Conservation (phyloP, 1,140 invertebrate genomes). For the Littorina saxatilis region DNA sequence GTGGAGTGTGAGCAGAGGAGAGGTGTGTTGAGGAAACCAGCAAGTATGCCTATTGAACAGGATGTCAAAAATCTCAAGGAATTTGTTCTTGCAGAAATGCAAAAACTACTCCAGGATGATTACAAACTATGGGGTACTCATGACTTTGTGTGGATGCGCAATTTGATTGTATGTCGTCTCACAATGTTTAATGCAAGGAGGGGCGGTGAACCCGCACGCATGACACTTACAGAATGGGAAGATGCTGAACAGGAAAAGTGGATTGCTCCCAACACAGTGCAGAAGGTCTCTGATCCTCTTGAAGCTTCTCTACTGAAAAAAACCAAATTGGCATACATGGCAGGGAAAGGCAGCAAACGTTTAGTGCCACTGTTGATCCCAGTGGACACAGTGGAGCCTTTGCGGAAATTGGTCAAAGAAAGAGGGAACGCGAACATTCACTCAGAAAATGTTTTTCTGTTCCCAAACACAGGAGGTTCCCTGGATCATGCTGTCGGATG, state of each 20-base stretch:
- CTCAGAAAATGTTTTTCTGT: conserved; percentile 34
- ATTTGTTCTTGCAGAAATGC: conserved; percentile 33
- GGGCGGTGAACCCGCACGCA: conserved; percentile 46
- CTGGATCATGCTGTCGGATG: conserved; percentile 43
- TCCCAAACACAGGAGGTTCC: conserved; percentile 42
- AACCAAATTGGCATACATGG: conserved; percentile 41
- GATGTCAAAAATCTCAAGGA: too few relatives aligned
- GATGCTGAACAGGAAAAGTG: conserved; percentile 45
- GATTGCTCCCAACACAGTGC: conserved; percentile 28
- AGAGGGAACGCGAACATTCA: conserved; percentile 27
- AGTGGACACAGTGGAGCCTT: conserved; percentile 37
- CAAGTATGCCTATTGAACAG: too few relatives aligned
- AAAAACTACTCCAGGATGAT: conserved; percentile 9
- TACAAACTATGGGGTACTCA: conserved; percentile 28
- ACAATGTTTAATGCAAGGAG: conserved; percentile 50
- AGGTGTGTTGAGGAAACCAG: too few relatives aligned
- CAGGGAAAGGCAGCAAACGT: conserved; percentile 38
- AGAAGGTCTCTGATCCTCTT: conserved; percentile 32
- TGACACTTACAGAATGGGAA: conserved; percentile 42
- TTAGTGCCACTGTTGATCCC: conserved; percentile 44
- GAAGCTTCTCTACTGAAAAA: conserved; percentile 34
- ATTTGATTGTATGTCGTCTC: conserved; percentile 45
- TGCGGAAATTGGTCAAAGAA: conserved; percentile 32
- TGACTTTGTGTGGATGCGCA: conserved; percentile 31
- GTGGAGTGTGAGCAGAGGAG: too few relatives aligned